Conservation (phyloP, 1,140 invertebrate species). For the Ceratina australensis region DNA sequence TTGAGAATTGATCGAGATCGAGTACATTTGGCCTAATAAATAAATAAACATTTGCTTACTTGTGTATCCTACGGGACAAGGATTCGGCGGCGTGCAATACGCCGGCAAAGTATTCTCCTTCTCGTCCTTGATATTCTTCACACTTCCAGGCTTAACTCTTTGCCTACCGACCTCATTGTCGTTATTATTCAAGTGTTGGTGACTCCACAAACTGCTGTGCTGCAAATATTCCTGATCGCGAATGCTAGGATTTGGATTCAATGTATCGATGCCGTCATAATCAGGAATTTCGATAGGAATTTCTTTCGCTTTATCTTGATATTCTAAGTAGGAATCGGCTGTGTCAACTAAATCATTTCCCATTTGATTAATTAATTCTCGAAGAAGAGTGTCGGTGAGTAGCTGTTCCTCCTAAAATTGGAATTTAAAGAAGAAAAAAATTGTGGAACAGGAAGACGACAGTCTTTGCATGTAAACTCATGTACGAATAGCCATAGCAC, state of each 20-base stretch:
- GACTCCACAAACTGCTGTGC: slow-evolving; percentile 92
- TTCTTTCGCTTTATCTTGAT: slow-evolving; percentile 82
- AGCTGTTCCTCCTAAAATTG: slow-evolving; percentile 67
- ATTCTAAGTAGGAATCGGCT: slow-evolving; percentile 83
- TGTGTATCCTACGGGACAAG: slow-evolving; percentile 94
- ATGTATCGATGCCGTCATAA: slow-evolving; percentile 83
- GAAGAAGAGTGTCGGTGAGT: slow-evolving; percentile 83
- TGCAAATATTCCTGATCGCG: slow-evolving; percentile 94
- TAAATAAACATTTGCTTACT: slow-evolving; percentile 75
- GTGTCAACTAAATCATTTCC: slow-evolving; percentile 84
- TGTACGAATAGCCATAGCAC: too few relatives aligned
- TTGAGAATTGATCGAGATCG: too few relatives aligned
- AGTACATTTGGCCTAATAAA: too few relatives aligned
- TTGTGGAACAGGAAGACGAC: not conserved
- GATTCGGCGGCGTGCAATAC: slow-evolving; percentile 99
- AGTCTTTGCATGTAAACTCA: too few relatives aligned
- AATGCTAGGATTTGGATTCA: slow-evolving; percentile 86
- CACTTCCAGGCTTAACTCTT: slow-evolving; percentile 70
- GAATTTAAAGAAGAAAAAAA: slow-evolving; percentile 1
- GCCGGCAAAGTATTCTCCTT: slow-evolving; percentile 97
- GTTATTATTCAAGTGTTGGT: slow-evolving; percentile 89
- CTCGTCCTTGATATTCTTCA: slow-evolving; percentile 86
- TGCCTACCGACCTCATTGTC: slow-evolving; percentile 66
- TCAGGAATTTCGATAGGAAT: slow-evolving; percentile 77
- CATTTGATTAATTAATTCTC: slow-evolving; percentile 86